Evolutionary conservation across 2,113 vertebrate genomes (phyloP).

Genomic region (Malaclemys terrapin): DNA sequence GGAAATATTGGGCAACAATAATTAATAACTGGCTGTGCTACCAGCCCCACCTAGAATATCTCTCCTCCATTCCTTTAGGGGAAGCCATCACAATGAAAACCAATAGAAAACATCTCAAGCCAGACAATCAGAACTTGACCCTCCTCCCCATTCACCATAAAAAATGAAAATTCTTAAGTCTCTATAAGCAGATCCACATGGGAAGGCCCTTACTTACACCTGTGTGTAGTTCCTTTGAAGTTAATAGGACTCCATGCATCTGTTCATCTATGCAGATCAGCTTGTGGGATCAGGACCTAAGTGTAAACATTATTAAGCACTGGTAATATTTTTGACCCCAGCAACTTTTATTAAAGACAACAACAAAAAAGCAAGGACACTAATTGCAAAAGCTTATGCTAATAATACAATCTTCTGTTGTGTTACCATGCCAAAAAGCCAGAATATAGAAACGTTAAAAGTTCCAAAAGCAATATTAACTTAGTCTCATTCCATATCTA

Average conservation of each 20-base stretch:
- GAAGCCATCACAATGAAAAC: not conserved
- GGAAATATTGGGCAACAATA: fast-evolving
- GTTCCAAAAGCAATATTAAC: too few species aligned
- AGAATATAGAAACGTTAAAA: not conserved
- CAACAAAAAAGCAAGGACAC: not conserved
- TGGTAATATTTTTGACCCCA: not conserved
- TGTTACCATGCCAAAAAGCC: not conserved
- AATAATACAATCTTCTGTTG: not conserved
- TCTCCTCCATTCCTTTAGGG: fast-evolving
- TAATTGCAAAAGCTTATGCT: not conserved
- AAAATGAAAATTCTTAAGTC: not conserved
- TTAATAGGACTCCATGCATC: not conserved
- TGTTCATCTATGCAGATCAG: not conserved
- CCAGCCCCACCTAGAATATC: not conserved
- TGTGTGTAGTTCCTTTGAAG: not conserved
- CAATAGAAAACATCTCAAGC: not conserved
- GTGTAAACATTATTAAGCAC: not conserved
- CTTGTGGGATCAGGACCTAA: not conserved
- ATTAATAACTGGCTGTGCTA: fast-evolving
- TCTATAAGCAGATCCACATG: not conserved
- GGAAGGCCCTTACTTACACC: not conserved
- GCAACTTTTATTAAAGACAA: not conserved
- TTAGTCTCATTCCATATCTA: not conserved
- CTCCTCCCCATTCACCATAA: not conserved
- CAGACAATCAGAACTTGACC: not conserved